Percentiles rank a stretch among this genome's conserved stretches.
phyloP scores from a whole-genome alignment of 2,113 vertebrate genomes.

The Piprites chloris region DNA sequence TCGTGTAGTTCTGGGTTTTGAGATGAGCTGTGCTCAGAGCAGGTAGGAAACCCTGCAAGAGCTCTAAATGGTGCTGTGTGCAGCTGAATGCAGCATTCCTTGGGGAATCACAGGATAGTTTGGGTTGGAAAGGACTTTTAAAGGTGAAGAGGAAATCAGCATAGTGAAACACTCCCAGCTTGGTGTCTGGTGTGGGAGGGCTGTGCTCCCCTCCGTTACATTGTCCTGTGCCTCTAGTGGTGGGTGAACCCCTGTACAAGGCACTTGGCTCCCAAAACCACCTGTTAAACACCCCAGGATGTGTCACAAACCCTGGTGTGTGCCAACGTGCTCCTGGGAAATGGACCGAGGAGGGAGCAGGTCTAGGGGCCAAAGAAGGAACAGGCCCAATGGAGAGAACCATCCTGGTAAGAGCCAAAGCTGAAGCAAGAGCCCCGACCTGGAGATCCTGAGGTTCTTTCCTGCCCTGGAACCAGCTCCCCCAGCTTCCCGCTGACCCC shows the following conservation, averaged over 20 bases:
- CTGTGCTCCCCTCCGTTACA: rapidly evolving
- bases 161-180: background rate
- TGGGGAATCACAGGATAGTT: background rate
- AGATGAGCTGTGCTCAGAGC: rapidly evolving
- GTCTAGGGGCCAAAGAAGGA: no score
- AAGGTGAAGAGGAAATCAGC: background rate
- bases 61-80: rapidly evolving
- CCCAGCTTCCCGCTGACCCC: background rate
- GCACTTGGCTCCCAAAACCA: background rate
- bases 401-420: rapidly evolving
- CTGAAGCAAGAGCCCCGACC: rapidly evolving
- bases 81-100: rapidly evolving
- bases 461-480: background rate
- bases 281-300: rapidly evolving
- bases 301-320: background rate
- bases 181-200: background rate
- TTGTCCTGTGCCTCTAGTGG: background rate
- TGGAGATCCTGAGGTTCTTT: background rate
- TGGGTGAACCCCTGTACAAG: rapidly evolving
- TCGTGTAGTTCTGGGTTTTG: rapidly evolving
- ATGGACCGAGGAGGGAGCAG: rapidly evolving
- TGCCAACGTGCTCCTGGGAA: rapidly evolving
- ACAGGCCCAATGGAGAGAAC: rapidly evolving
- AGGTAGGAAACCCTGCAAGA: background rate
- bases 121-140: background rate